Evolutionary conservation across 2,888 invertebrate species (phyloP).

Genomic region (Drosophila affinis): DNA sequence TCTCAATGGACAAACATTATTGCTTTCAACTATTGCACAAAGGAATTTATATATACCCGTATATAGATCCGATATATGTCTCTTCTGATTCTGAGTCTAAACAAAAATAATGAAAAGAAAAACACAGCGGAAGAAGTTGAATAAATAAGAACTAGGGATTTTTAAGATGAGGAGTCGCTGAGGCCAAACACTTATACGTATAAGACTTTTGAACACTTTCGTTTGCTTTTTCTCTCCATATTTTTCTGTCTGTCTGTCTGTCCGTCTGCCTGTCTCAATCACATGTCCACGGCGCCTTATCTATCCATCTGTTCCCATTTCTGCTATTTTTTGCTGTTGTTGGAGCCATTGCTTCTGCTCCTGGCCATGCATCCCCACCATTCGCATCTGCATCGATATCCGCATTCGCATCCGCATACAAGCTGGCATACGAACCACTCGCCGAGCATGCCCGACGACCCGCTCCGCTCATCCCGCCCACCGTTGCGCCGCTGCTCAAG

Average conservation of each 20-base stretch:
- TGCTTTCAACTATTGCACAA: conserved; percentile 65
- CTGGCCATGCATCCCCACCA: conserved; percentile 20
- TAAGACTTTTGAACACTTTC: conserved; percentile 73
- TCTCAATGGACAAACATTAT: conserved; percentile 19
- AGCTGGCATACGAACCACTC: conserved; percentile 33
- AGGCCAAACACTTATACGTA: conserved; percentile 41
- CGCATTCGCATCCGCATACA: conserved; percentile 14
- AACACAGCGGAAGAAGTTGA: conserved; percentile 17
- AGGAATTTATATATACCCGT: conserved; percentile 18
- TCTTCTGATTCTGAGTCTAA: not conserved
- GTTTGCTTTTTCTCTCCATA: conserved; percentile 41
- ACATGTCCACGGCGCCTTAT: conserved; percentile 25
- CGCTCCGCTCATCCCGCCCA: not conserved
- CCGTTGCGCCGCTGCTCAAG: not conserved
- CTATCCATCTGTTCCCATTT: conserved; percentile 24
- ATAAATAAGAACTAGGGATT: conserved; percentile 14
- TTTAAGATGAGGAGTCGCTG: conserved; percentile 44
- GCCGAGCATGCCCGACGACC: conserved; percentile 26
- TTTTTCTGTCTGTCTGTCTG: conserved; percentile 15
- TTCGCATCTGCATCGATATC: not conserved
- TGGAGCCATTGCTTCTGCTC: conserved; percentile 9
- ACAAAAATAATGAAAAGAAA: conserved; percentile 15
- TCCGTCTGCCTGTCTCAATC: conserved; percentile 24
- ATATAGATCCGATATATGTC: conserved; percentile 26
- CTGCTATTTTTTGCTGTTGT: not conserved